phyloP scores from a whole-genome alignment of 2,888 invertebrate genomes.

The Eilema griseolum region DNA sequence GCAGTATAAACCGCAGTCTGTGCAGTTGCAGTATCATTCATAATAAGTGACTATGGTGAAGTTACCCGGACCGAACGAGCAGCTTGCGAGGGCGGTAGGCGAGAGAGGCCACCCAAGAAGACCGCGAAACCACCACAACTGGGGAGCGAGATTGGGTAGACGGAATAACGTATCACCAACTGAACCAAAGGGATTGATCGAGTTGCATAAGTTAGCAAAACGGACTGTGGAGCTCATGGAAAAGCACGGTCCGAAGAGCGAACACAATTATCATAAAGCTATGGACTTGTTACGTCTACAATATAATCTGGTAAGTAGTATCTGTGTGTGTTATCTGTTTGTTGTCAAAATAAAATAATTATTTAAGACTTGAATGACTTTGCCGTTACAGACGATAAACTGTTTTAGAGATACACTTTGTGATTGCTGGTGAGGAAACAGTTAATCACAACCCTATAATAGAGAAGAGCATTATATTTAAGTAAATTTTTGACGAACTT shows the following conservation, averaged over 20 bases:
- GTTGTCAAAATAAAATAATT: background rate
- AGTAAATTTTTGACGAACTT: too few species aligned
- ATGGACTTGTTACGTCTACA: conserved; percentile 67
- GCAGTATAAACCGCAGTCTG: conserved; percentile 20
- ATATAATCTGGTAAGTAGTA: conserved; percentile 62
- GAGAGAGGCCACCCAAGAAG: conserved; percentile 41
- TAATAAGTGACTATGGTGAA: conserved; percentile 60
- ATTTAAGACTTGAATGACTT: conserved; percentile 11
- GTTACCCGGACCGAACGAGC: conserved; percentile 47
- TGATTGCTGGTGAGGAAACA: too few species aligned
- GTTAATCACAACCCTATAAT: too few species aligned
- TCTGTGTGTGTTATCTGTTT: background rate
- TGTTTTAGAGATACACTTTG: background rate
- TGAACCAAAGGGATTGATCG: conserved; percentile 56
- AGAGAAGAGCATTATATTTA: too few species aligned
- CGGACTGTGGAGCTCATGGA: conserved; percentile 61
- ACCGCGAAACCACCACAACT: background rate
- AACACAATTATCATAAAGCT: conserved; percentile 51
- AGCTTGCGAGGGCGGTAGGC: conserved; percentile 42
- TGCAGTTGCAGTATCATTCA: conserved; percentile 17
- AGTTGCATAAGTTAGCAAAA: conserved; percentile 58
- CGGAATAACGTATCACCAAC: background rate
- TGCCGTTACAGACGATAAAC: conserved; percentile 4
- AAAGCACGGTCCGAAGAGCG: conserved; percentile 52
- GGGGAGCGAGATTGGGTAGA: background rate